Percentiles rank a stretch among this genome's conserved stretches.
Evolutionary conservation across 1,140 invertebrate genomes (phyloP).

Genomic region (Ectropis grisescens): DNA sequence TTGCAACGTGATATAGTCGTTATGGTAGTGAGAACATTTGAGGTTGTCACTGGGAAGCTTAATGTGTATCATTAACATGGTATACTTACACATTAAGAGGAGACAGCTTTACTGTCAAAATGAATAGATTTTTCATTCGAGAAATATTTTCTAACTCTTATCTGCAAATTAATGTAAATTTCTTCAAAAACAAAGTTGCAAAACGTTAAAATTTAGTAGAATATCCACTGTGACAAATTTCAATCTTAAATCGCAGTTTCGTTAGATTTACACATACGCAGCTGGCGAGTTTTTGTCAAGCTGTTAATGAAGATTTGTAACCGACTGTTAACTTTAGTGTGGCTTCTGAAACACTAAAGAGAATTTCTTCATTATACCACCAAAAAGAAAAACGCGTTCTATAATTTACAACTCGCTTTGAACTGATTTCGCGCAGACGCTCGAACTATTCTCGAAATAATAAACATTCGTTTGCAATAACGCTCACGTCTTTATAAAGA

Average conservation of each 20-base stretch:
- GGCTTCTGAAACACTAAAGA: conserved; percentile 24
- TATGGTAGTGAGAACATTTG: too few species aligned
- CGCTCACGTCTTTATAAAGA: conserved; percentile 5
- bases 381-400: conserved; percentile 23
- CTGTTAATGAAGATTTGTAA: conserved; percentile 47
- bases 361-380: conserved; percentile 21
- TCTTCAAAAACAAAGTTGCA: too few species aligned
- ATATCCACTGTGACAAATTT: too few species aligned
- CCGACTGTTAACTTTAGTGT: conserved; percentile 29
- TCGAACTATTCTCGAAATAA: conserved; percentile 19
- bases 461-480: conserved; percentile 16
- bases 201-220: too few species aligned
- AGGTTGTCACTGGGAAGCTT: too few species aligned
- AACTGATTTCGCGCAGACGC: conserved; percentile 25
- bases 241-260: conserved; percentile 9
- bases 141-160: too few species aligned
- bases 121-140: too few species aligned
- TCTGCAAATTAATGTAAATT: too few species aligned
- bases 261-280: conserved; percentile 27
- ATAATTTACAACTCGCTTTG: conserved; percentile 34
- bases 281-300: conserved; percentile 33
- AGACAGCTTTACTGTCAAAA: too few species aligned
- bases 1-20: too few species aligned
- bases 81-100: too few species aligned
- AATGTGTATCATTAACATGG: too few species aligned